Base-by-base conservation (phyloP, 2,113 vertebrate genomes). In the Zapornia atra region DNA sequence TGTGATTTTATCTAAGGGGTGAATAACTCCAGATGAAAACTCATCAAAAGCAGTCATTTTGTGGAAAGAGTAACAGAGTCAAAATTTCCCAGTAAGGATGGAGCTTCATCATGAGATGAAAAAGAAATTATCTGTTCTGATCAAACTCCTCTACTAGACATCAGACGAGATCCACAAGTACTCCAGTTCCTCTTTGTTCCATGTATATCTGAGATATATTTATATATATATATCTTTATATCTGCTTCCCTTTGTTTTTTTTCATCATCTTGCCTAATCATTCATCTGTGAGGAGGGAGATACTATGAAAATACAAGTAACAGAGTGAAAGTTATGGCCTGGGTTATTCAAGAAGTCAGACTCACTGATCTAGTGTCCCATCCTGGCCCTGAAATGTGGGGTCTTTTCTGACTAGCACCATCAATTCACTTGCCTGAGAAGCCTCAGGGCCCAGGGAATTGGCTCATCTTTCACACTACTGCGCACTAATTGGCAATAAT, bases 31-130 rank as follows among this genome's bases (percentile, higher is more conserved):
- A 93, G 92, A 96, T 65, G 86, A 90, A 96, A 97, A 61, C 63
- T 92, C 83, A 97, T 93, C 86, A 94, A 75, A 94, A 91, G 72
- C 88, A 96, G 91, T 94, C 5, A 90, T 83, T 92, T 94, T n/a
- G 50, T 86, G 42, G 81, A 87, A 92, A 78, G 29, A 68, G 10
- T 40, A 73, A 59, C 8, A 61, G 16, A 53, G 25, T 19, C 14
- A 28, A 60, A 88, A 33, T 36, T 82, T 91, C 73, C 65, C 56
- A 68, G 34, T 75, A 85, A 42, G 68, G 24, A 69, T 80, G 25
- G 12, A 75, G 18, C 20, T 66, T 66, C 42, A 56, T 61, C 24
- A 65, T 50, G 54, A 90, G 71, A 79, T 56, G 34, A 71, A 82
- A 73, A 82, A 60, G 73, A 63, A 64, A 80, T 73, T 57, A 12